Evolutionary conservation across 2,797 vertebrate genomes (phyloP).

Genomic region (Enteromius argenteus): DNA sequence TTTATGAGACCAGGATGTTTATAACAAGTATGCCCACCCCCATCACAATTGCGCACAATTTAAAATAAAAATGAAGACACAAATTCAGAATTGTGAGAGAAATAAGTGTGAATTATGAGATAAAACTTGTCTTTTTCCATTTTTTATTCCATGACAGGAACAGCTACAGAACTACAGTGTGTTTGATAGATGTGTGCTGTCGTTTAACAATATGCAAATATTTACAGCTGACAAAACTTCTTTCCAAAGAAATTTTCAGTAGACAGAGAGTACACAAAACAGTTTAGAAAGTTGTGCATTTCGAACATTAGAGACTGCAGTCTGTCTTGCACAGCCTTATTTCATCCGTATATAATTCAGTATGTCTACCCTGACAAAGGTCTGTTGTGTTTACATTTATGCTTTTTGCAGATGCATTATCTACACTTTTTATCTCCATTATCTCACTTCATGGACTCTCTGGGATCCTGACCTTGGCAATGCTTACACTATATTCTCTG

Average conservation of each 20-base stretch:
- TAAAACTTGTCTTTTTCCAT: too few relatives aligned
- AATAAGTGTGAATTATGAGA: too few relatives aligned
- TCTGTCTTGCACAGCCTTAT: neutral
- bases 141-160: too few relatives aligned
- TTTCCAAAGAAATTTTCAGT: neutral
- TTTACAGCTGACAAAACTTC: neutral
- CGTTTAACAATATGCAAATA: neutral
- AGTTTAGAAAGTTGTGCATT: neutral
- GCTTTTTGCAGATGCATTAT: neutral
- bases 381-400: neutral
- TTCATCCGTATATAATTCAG: neutral
- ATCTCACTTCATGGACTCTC: neutral
- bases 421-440: neutral
- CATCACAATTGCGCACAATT: too few relatives aligned
- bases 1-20: too few relatives aligned
- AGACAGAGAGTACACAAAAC: neutral
- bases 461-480: neutral
- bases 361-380: neutral
- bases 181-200: neutral
- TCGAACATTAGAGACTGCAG: neutral
- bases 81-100: too few relatives aligned
- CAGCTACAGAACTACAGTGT: too few relatives aligned
- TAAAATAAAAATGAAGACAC: too few relatives aligned
- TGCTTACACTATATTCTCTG: neutral
- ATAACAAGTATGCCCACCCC: too few relatives aligned